Base-by-base conservation (phyloP, 1,140 invertebrate genomes). In the Pseudomyrmex dendroicus region DNA sequence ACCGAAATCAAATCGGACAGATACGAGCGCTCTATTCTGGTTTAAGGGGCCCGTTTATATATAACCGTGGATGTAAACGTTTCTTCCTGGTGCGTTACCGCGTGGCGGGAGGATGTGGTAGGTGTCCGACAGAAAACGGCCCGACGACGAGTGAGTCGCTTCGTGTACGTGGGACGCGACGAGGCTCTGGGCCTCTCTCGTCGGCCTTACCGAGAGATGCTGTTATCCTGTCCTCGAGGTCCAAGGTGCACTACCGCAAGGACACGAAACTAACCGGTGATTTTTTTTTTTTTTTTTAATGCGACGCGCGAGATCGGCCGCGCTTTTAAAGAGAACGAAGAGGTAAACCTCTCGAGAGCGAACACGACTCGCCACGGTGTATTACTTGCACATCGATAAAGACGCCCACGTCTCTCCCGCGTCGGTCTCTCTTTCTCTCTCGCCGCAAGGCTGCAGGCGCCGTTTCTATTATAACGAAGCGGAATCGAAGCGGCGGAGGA, bases 321-420 rank as follows among this genome's bases (percentile, higher is more conserved):
- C 54, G 64, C 74, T 78, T 57, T 78, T 68, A 57, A 48, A 8
- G 63, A 57, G 64, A 44, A 54, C 72, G 56, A 44, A 44, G 61
- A n/a, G 20, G 17, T 12, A 35, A 57, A 64, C 7, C 48, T 44
- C 12, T 13, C 13, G n/a, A 35, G 73, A 84, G 13, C 48, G 22
- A 59, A 20, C 46, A 48, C n/a, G 59, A 76, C 80, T 67, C 66
- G 83, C 80, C 82, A 68, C 73, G 73, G 78, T 77, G 77, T 88
- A 76, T 91, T 92, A 91, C 91, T 87, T 35, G 35, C 35, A 86
- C 89, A 80, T 86, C 86, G 88, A 92, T 92, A 90, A 92, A 91
- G 85, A 90, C 91, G 86, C 90, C 91, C 86, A 91, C 90, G 77
- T 84, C 80, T 80, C 70, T 59, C 44, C 35, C 35, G 35, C 10